Percentiles rank a stretch among this genome's conserved stretches.
These are phyloP conservation scores for Hofmannophila pseudospretella DNA, from an alignment of 2,888 invertebrate species.

Conservation along the genomic window DNA sequence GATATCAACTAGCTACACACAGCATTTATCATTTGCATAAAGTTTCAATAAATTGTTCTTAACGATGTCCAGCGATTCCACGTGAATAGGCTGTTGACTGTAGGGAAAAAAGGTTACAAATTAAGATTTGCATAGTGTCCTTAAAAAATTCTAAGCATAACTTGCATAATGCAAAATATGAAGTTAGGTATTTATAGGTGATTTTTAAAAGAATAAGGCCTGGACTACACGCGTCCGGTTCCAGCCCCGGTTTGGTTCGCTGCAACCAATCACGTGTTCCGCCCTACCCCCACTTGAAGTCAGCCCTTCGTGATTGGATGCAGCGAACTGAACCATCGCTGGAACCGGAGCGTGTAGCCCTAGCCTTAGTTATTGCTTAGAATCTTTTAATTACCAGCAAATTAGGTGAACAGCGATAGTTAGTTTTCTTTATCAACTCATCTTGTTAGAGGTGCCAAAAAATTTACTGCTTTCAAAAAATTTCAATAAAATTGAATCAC, in stretches of 20 bases:
- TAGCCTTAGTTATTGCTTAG: conserved; percentile 57
- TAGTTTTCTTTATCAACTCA: conserved; percentile 2
- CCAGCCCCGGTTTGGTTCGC: too few relatives aligned
- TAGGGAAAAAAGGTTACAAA: conserved; percentile 73
- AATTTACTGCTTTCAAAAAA: too few relatives aligned
- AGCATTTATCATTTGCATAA: conserved; percentile 61
- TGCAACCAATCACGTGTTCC: too few relatives aligned
- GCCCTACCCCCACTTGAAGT: too few relatives aligned
- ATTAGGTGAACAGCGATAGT: conserved; percentile 35
- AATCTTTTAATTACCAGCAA: conserved; percentile 67
- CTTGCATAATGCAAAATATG: conserved; percentile 10
- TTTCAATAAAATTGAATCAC: neutral
- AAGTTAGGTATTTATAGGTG: too few relatives aligned
- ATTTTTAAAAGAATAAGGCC: too few relatives aligned
- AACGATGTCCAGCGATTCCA: conserved; percentile 70
- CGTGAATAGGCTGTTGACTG: conserved; percentile 75
- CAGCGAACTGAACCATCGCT: too few relatives aligned
- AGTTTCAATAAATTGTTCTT: conserved; percentile 62
- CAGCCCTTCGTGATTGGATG: too few relatives aligned
- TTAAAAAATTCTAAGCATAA: conserved; percentile 69
- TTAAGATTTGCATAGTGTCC: conserved; percentile 65
- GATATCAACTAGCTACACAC: conserved; percentile 73
- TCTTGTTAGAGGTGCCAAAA: too few relatives aligned
- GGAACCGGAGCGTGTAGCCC: too few relatives aligned
- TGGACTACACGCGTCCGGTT: too few relatives aligned